These are phyloP conservation scores for Agriopis leucophaearia DNA, from an alignment of 2,888 invertebrate genomes.

Conservation along the genomic window DNA sequence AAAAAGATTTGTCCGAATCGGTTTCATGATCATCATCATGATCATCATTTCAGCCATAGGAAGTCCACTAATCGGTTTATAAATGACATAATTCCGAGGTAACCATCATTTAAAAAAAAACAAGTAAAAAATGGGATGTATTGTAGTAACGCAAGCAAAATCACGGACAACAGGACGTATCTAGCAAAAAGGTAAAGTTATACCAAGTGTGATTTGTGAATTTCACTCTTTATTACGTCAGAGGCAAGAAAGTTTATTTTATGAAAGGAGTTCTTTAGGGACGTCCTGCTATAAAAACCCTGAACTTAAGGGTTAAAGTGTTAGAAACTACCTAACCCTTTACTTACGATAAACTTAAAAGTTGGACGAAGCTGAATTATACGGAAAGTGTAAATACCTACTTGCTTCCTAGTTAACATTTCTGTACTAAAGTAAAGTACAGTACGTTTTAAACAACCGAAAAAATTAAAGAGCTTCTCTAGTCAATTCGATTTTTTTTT, in stretches of 20 bases:
- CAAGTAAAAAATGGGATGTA: background rate
- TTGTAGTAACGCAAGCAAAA: background rate
- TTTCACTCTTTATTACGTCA: conserved; percentile 51
- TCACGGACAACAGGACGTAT: background rate
- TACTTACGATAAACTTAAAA: conserved; percentile 25
- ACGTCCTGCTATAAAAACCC: conserved; percentile 54
- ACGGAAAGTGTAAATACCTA: background rate
- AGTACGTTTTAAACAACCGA: background rate
- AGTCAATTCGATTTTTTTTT: too few relatives aligned
- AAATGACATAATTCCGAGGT: too few relatives aligned
- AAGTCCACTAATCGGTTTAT: too few relatives aligned
- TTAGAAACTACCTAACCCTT: conserved; percentile 43
- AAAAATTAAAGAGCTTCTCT: too few relatives aligned
- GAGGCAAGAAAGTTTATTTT: conserved; percentile 53
- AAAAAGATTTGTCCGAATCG: too few relatives aligned
- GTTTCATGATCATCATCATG: too few relatives aligned
- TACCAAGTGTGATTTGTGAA: conserved; percentile 49
- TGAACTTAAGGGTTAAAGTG: conserved; percentile 43
- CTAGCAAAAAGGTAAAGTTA: conserved; percentile 24
- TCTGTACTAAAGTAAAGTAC: background rate
- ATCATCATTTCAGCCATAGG: too few relatives aligned
- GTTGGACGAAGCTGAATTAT: conserved; percentile 13
- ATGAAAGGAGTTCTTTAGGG: conserved; percentile 50
- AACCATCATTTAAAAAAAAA: background rate
- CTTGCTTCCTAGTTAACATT: background rate